These are phyloP conservation scores for Mobula birostris DNA, from an alignment of 2,113 vertebrate genomes.

Conservation along the genomic window DNA sequence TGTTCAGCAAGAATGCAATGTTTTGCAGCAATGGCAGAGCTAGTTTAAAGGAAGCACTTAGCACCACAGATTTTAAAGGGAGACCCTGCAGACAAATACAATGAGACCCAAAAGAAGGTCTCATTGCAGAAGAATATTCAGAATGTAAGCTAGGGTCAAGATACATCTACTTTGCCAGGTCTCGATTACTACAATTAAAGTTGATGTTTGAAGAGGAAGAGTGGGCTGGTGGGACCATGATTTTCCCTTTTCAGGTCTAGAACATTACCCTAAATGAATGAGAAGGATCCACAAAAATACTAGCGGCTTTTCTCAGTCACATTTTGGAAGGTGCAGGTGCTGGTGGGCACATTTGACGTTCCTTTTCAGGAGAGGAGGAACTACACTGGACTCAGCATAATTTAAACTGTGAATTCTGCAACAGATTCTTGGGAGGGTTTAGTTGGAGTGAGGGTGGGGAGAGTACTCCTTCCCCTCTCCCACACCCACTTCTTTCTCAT, in stretches of 20 bases:
- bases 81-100: not conserved
- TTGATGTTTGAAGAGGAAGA: not conserved
- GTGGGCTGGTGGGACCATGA: not conserved
- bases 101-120: not conserved
- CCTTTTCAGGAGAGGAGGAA: not conserved
- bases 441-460: no score
- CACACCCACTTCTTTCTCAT: no score
- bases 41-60: not conserved
- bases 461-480: no score
- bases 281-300: no score
- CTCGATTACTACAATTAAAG: not conserved
- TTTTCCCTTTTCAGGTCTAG: not conserved
- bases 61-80: not conserved
- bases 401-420: not conserved
- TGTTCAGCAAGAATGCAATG: not conserved
- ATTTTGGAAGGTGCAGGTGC: not conserved
- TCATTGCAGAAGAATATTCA: not conserved
- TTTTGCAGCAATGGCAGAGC: not conserved
- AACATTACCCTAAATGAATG: not conserved
- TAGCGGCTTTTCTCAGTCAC: not conserved
- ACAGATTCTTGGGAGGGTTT: no score
- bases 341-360: not conserved
- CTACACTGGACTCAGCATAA: not conserved
- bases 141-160: not conserved
- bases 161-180: not conserved